A percentile compares a stretch with the other conserved stretches of the same genome.
These are phyloP conservation scores for Tenualosa thibaudeaui DNA, from an alignment of 2,797 vertebrate genomes.

Conservation along the genomic window DNA sequence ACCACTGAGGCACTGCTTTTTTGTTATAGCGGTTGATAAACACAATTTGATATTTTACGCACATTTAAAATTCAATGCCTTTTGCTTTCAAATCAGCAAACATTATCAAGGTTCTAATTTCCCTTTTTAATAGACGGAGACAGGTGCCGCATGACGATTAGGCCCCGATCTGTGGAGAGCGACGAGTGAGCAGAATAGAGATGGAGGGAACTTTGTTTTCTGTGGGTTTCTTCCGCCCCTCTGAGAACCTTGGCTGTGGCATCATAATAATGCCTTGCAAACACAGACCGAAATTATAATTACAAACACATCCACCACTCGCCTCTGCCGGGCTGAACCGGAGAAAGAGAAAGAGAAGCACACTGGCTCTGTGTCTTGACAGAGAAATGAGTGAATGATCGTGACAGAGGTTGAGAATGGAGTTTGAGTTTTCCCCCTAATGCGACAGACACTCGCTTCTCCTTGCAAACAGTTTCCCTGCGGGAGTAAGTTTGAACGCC, in stretches of 20 bases:
- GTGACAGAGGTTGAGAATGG: constrained; percentile 14
- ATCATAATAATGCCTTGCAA: constrained; percentile 32
- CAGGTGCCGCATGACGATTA: constrained; percentile 47
- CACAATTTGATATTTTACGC: constrained; percentile 64
- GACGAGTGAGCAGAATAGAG: not conserved
- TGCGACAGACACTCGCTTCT: constrained; percentile 63
- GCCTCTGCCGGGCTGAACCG: constrained; percentile 25
- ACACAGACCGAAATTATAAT: constrained; percentile 39
- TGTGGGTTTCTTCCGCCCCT: constrained; percentile 36
- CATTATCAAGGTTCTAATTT: constrained; percentile 62
- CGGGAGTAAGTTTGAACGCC: constrained; percentile 70
- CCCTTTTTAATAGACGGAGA: constrained; percentile 48
- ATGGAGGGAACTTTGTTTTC: constrained; percentile 36
- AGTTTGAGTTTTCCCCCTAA: not conserved
- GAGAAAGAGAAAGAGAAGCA: not conserved
- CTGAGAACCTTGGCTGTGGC: constrained; percentile 36
- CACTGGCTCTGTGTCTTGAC: constrained; percentile 53
- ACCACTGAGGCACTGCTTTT: constrained; percentile 17
- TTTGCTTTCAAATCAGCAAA: constrained; percentile 49
- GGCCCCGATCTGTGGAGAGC: constrained; percentile 40
- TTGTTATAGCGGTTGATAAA: constrained; percentile 48
- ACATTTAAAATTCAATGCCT: constrained; percentile 65
- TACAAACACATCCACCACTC: constrained; percentile 25
- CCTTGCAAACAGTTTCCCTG: constrained; percentile 67
- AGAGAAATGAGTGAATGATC: constrained; percentile 38